Conservation (phyloP, 1,140 invertebrate species). For the Centruroides sculpturatus region DNA sequence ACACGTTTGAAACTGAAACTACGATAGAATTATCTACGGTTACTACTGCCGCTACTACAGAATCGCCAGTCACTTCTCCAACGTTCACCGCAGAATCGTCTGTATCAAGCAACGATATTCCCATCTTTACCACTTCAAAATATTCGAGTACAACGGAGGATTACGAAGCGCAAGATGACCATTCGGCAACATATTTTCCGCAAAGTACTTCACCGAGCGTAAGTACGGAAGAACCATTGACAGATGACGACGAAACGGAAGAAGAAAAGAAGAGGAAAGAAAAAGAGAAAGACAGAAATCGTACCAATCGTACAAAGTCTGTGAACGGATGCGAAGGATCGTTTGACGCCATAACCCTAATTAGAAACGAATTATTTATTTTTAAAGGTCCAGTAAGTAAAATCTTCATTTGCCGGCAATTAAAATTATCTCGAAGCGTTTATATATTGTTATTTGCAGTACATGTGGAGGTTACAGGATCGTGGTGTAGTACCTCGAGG, state of each 20-base stretch:
- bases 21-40: too few relatives aligned
- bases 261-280: not conserved
- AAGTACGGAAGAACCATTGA: too few relatives aligned
- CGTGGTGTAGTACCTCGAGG: conserved; percentile 25
- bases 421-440: not conserved
- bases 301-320: not conserved
- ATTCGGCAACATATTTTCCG: too few relatives aligned
- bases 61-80: too few relatives aligned
- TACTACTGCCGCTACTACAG: too few relatives aligned
- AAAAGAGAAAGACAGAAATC: not conserved
- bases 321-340: conserved; percentile 20
- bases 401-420: not conserved
- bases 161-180: too few relatives aligned
- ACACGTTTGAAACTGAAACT: too few relatives aligned
- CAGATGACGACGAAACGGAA: not conserved
- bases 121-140: too few relatives aligned
- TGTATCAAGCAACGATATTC: too few relatives aligned
- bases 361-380: conserved; percentile 33
- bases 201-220: too few relatives aligned
- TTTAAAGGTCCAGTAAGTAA: conserved; percentile 33
- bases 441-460: conserved; percentile 23
- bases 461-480: conserved; percentile 32
- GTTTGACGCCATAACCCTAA: conserved; percentile 34
- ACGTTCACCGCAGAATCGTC: too few relatives aligned
- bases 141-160: too few relatives aligned